Percentiles rank a stretch among this genome's conserved stretches.
phyloP scores from a whole-genome alignment of 2,888 invertebrate species.

The Eurytoma adleriae region DNA sequence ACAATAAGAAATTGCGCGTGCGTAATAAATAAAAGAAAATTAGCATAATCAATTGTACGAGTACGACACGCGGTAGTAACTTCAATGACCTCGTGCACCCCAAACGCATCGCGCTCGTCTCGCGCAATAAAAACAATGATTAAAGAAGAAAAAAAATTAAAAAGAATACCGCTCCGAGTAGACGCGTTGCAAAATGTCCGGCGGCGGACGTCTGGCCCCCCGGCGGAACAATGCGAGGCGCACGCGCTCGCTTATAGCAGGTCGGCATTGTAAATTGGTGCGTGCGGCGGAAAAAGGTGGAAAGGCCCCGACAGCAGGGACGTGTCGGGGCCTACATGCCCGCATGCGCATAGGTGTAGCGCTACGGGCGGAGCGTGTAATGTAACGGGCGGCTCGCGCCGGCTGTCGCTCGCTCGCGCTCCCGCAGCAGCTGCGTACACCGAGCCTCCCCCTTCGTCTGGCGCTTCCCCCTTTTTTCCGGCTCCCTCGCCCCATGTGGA shows the following conservation, averaged over 20 bases:
- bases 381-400: conserved; percentile 68
- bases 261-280: conserved; percentile 11
- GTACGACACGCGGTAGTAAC: no score
- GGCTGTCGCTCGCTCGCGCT: conserved; percentile 61
- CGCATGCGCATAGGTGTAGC: background rate
- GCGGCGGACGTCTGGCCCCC: background rate
- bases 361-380: no score
- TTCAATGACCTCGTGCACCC: no score
- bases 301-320: conserved; percentile 53
- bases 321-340: conserved; percentile 42
- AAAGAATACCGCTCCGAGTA: background rate
- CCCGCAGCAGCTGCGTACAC: conserved; percentile 58
- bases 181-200: conserved; percentile 1
- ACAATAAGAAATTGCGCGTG: no score
- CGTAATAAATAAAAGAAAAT: no score
- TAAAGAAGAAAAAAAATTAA: background rate
- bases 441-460: conserved; percentile 49
- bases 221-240: conserved; percentile 8
- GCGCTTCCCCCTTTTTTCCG: conserved; percentile 43
- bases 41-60: no score
- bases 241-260: background rate
- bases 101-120: no score
- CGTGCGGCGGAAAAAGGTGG: conserved; percentile 66
- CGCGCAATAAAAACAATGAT: no score
- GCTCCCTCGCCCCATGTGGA: conserved; percentile 22